Conservation (phyloP, 2,113 vertebrate genomes). For the Chaenocephalus aceratus region DNA sequence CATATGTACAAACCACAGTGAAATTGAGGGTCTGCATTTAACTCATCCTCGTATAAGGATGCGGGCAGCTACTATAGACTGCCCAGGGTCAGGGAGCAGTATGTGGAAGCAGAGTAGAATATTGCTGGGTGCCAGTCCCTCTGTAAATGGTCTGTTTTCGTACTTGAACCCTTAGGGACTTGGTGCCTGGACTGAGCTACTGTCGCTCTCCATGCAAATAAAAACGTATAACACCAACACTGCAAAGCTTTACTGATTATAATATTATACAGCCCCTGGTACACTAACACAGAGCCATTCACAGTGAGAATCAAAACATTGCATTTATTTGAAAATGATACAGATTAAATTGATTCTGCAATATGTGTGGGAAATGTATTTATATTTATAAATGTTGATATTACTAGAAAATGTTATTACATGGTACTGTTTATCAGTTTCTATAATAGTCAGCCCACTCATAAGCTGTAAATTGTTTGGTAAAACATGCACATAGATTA, state of each 20-base stretch:
- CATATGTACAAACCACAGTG: too few relatives aligned
- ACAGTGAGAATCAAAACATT: constrained; percentile 3
- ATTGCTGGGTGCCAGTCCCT: too few relatives aligned
- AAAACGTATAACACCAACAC: background rate
- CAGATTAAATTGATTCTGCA: background rate
- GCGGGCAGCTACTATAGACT: too few relatives aligned
- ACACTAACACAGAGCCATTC: background rate
- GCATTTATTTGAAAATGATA: background rate
- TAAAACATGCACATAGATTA: constrained; percentile 47
- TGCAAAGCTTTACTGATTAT: background rate
- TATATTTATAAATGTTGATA: constrained; percentile 1
- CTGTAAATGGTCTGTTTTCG: too few relatives aligned
- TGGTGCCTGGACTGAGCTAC: too few relatives aligned
- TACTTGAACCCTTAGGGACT: too few relatives aligned
- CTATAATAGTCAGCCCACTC: background rate
- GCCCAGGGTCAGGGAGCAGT: too few relatives aligned
- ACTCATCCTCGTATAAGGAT: too few relatives aligned
- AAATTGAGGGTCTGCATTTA: too few relatives aligned
- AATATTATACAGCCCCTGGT: background rate
- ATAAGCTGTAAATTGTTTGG: background rate
- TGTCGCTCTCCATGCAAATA: too few relatives aligned
- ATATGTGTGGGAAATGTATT: background rate
- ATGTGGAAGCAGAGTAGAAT: too few relatives aligned
- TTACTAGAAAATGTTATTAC: constrained; percentile 10
- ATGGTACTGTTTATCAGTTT: background rate